Evolutionary conservation across 2,888 invertebrate species (phyloP).

Genomic region (Drosophila mayaguana): DNA sequence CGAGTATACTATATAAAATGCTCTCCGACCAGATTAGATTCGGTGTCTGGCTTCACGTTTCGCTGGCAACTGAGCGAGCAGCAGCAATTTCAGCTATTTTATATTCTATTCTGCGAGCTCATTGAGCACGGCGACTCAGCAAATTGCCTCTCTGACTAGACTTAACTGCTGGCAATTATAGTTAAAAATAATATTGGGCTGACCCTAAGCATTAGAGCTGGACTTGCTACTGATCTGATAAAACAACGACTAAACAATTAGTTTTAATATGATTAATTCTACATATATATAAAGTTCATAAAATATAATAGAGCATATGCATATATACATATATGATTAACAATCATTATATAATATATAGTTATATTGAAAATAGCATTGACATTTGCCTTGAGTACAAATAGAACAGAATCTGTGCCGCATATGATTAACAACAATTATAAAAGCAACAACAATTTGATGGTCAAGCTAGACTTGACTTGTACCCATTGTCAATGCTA

Average conservation of each 20-base stretch:
- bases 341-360: no score
- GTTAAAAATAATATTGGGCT: not conserved
- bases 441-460: constrained; percentile 18
- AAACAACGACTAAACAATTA: not conserved
- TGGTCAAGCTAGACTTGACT: constrained; percentile 38
- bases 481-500: constrained; percentile 6
- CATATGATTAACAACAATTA: constrained; percentile 2
- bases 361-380: no score
- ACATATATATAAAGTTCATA: not conserved
- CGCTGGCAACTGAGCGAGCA: constrained; percentile 22
- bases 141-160: constrained; percentile 7
- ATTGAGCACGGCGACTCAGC: not conserved
- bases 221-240: not conserved
- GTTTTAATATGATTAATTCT: not conserved
- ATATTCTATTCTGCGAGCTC: constrained; percentile 14
- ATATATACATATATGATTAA: not conserved
- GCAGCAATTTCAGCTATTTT: constrained; percentile 12
- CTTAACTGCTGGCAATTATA: constrained; percentile 5
- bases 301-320: not conserved
- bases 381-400: not conserved
- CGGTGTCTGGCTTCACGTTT: constrained; percentile 4
- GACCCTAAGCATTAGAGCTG: not conserved
- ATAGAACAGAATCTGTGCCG: constrained; percentile 5
- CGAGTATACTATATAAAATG: not conserved
- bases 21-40: not conserved